Evolutionary conservation across 2,113 vertebrate genomes (phyloP), one percentile per base, ranked within the genome.

Genomic region (Trachemys scripta): DNA sequence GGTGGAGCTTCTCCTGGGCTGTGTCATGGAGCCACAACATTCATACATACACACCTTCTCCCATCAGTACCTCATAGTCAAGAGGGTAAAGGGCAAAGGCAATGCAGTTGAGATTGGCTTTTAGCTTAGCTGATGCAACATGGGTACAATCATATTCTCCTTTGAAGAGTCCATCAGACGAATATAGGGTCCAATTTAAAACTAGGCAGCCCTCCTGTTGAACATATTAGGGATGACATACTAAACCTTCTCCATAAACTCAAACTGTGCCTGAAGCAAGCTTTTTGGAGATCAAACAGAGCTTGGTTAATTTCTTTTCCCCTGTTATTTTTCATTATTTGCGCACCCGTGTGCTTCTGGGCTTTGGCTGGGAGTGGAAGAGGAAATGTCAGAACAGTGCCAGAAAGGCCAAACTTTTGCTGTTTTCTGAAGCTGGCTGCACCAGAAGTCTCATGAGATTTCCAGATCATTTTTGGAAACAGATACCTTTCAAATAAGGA

Each of bases 401-500:
- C 6, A 81, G 75, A 94, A 72, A 65, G 65, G 2, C 10, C 27
- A 17, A 25, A 13, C 57, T 82, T 24, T 16, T 53, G 1, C 1
- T 42, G 47, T 75, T 81, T 95, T 90, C 83, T 51, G 69, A 45
- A 93, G 94, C 35, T 80, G 91, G 51, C 69, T 91, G 89, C 94
- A 85, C 50, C 90, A 92, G 50, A 96, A 89, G 8, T 92, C 91
- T 94, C 88, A 56, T 85, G 92, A 97, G 96, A 24, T 76, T 82
- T 93, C 51, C 69, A 89, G 94, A 94, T 87, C 13, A 75, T 90
- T 85, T 53, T 45, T 65, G 87, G 69, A 90, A 54, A 90, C 59
- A 76, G 89, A 51, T 84, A 82, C 56, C 89, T 76, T 76, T 94
- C 29, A 92, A 95, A 96, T 96, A 95, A 95, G 84, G 89, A 90